Base-by-base conservation (phyloP, 2,797 vertebrate genomes). In the Eulemur coronatus region DNA sequence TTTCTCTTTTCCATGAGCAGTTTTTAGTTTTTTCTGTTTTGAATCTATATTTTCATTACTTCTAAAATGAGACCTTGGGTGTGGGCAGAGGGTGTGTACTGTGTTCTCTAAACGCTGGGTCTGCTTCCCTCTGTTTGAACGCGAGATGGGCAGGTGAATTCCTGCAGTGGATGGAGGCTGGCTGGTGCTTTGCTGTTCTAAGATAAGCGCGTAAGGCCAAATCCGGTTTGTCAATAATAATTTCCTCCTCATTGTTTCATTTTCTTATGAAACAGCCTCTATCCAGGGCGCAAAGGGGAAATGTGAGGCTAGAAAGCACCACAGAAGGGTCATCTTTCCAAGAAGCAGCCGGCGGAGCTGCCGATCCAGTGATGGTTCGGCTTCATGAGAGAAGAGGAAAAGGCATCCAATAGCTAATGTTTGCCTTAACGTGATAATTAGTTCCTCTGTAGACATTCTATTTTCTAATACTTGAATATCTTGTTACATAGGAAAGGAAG, bases 161-260 rank as follows among this genome's bases (percentile, higher is more conserved):
- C 52, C 5, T 52, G 13, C 5, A 0, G 69, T 43, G 2, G 48
- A 33, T 33, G 1, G 79, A 87, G 69, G 86, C 69, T 69, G 61
- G 17, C 12, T 4, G 11, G 4, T 14, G 35, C 94, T 33, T 0
- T 30, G 43, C 13, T 0, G 11, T 87, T 12, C 82, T 26, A 55
- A 84, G 59, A 38, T 72, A 8, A 26, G 46, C 30, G 8, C 0
- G 0, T 38, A 15, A 41, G 82, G 55, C 91, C 57, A 28, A 76
- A 61, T 43, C 76, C 72, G 2, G 41, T 89, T 97, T 91, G 22
- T 92, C 95, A 69, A 1, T 86, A 86, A 20, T 73, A 26, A 52
- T 90, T 93, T 86, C 33, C 0, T 59, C 46, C 10, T 61, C 6
- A 1, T 41, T 52, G 52, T 67, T 20, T 63, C 43, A 9, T 12